Evolutionary conservation across 2,797 vertebrate genomes (phyloP).

Genomic region (Pseudochromis fuscus): DNA sequence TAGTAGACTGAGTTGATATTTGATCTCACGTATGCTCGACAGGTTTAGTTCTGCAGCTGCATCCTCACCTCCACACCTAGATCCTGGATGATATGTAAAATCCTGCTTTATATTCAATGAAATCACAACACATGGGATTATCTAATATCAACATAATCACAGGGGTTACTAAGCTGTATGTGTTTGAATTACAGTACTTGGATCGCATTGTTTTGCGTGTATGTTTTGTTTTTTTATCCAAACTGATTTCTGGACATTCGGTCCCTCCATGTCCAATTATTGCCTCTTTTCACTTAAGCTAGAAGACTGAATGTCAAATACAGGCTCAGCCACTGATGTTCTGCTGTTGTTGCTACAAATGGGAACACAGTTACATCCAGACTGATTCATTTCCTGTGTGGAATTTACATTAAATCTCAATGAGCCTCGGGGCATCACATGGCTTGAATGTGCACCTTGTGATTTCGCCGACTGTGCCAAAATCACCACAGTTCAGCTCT

Average conservation of each 20-base stretch:
- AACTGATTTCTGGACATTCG: background rate
- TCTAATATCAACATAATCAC: background rate
- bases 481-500: slow-evolving; percentile 49
- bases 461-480: slow-evolving; percentile 46
- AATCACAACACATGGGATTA: background rate
- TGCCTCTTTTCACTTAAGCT: background rate
- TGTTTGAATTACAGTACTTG: background rate
- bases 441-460: slow-evolving; percentile 21
- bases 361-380: background rate
- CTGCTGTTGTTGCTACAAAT: slow-evolving; percentile 10
- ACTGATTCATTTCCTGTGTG: background rate
- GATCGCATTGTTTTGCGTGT: background rate
- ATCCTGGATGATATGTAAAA: background rate
- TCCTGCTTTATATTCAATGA: background rate
- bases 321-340: background rate
- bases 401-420: slow-evolving; percentile 6
- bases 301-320: background rate
- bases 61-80: background rate
- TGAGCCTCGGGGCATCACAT: slow-evolving; percentile 18
- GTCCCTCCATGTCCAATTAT: background rate
- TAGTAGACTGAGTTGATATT: too few relatives aligned
- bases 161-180: background rate
- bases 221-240: background rate
- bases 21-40: too few relatives aligned
- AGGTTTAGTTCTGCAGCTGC: background rate